Percentiles rank a stretch among this genome's conserved stretches.
phyloP scores from a whole-genome alignment of 2,113 vertebrate genomes.

The Callipepla californica region DNA sequence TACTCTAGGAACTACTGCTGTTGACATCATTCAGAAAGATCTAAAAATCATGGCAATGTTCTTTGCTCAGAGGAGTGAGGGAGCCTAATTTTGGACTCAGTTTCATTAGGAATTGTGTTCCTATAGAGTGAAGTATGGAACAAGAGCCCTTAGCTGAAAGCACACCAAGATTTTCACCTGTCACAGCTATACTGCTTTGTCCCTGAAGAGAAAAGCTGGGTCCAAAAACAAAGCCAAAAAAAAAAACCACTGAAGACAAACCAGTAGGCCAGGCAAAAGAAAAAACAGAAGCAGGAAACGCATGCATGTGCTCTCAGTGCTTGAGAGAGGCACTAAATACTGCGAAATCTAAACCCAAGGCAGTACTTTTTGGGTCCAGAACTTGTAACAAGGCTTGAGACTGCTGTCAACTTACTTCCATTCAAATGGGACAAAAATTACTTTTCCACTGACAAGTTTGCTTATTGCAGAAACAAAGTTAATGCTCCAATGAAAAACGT shows the following conservation, averaged over 20 bases:
- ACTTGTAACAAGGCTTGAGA: not conserved
- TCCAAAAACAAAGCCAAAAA: constrained; percentile 19
- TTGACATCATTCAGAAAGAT: not conserved
- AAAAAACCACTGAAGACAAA: not conserved
- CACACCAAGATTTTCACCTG: not conserved
- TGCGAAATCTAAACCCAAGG: constrained; percentile 1
- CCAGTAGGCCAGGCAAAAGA: not conserved
- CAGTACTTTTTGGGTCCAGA: not conserved
- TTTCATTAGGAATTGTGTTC: constrained; percentile 1
- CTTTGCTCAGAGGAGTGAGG: not conserved
- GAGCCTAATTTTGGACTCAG: not conserved
- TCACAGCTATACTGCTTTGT: not conserved
- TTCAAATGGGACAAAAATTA: not conserved
- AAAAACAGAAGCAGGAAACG: not conserved
- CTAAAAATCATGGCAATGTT: constrained; percentile 4
- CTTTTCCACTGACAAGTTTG: not conserved
- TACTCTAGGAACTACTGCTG: not conserved
- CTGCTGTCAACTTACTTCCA: not conserved
- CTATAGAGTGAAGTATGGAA: not conserved
- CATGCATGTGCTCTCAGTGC: not conserved
- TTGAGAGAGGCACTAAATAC: not conserved
- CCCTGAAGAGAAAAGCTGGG: not conserved
- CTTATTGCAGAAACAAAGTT: not conserved
- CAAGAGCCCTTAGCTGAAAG: constrained; percentile 1
- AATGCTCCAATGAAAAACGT: not conserved